Base-by-base conservation (phyloP, 2,797 vertebrate species). In the Enteromius radiatus region DNA sequence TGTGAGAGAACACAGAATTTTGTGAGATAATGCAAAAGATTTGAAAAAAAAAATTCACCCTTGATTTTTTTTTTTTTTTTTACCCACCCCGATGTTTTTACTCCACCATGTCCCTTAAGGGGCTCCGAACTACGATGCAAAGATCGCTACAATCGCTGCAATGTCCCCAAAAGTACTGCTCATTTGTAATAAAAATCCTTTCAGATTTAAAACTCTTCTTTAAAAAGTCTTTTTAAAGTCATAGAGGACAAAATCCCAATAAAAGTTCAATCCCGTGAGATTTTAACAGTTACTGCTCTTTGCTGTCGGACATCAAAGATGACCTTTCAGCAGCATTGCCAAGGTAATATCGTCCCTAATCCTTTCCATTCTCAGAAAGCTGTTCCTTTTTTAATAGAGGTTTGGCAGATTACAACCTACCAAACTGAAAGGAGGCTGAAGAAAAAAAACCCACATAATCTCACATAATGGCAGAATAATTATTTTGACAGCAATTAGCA, bases 241-340 rank as follows among this genome's bases (percentile, higher is more conserved):
- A 82, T 21, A 68, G 36, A 81, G 45, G 49, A 54, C 36, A 82
- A 45, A 38, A 49, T 82, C 80, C 33, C 31, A 67, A 36, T 15
- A 28, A 54, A 23, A n/a, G 45, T 71, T 47, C 15, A 14, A 52
- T 76, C 26, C 3, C 0, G 1, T 38, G 28, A 73, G 19, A 36
- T 74, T 74, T 36, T 8, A 36, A 54, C 49, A 9, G 47, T n/a
- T 31, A 21, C 31, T 74, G 70, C 70, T 73, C 47, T 73, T 73
- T 73, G 70, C 47, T 74, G 47, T 54, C 3, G 1, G 49, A 74
- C 31, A 54, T 74, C 31, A 74, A 38, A 33, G 6, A 54, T 56
- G 49, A 74, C 49, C 54, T 61, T 59, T 76, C 19, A 76, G 8
- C 15, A 41, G 26, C 33, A 43, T 6, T 19, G 36, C 8, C 52